Conservation (phyloP, 2,888 invertebrate species). For the Miltochrista miniata region DNA sequence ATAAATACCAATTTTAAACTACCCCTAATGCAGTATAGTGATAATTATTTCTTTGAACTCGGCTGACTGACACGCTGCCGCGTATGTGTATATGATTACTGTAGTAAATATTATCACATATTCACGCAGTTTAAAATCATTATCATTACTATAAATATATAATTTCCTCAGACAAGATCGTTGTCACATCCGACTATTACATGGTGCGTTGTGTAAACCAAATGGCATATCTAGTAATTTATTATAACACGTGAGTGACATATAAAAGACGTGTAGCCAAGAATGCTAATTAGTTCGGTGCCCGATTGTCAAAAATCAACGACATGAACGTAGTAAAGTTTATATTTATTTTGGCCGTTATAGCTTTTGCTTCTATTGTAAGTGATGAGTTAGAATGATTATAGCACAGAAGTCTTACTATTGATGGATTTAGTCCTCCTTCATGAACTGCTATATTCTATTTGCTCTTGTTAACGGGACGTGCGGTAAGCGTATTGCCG, state of each 20-base stretch:
- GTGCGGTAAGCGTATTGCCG: too few relatives aligned
- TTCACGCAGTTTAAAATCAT: slow-evolving; percentile 21
- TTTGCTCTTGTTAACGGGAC: too few relatives aligned
- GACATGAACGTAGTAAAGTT: neutral
- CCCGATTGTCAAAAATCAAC: neutral
- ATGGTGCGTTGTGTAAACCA: neutral
- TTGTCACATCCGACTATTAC: neutral
- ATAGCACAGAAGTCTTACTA: neutral
- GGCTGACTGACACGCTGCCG: too few relatives aligned
- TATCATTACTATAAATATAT: slow-evolving; percentile 10
- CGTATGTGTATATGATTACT: neutral
- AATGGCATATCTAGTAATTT: neutral
- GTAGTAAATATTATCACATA: neutral
- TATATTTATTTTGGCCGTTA: neutral
- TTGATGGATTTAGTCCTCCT: too few relatives aligned
- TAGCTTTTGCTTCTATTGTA: neutral
- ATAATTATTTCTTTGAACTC: too few relatives aligned
- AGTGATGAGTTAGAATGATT: neutral
- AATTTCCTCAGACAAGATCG: neutral
- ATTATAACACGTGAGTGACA: neutral
- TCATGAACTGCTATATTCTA: too few relatives aligned
- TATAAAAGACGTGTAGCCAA: neutral
- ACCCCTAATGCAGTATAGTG: too few relatives aligned
- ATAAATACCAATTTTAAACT: too few relatives aligned
- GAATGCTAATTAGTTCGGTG: neutral